Conservation (phyloP, 2,797 vertebrate species). For the Thripadectes ignobilis region DNA sequence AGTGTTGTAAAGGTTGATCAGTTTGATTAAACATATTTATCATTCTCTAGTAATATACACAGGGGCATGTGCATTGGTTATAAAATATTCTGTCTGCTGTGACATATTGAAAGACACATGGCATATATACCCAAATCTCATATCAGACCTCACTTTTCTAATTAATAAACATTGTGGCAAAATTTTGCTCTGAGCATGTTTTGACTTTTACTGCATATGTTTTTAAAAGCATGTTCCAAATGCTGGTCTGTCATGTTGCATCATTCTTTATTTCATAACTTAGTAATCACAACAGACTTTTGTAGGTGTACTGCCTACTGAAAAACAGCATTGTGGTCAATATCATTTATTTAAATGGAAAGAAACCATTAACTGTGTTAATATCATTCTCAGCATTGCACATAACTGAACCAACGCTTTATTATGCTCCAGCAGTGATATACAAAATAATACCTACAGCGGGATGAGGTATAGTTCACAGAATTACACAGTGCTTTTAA, state of each 20-base stretch:
- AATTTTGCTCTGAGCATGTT: conserved; percentile 18
- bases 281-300: neutral
- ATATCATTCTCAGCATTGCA: neutral
- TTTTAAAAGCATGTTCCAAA: conserved; percentile 36
- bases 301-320: neutral
- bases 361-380: neutral
- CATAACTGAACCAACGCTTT: neutral
- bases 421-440: neutral
- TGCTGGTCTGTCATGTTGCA: neutral
- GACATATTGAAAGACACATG: conserved; percentile 44
- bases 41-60: neutral
- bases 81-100: conserved; percentile 23
- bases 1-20: neutral
- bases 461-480: neutral
- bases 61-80: neutral
- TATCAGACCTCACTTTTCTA: conserved; percentile 3
- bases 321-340: neutral
- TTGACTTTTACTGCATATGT: conserved; percentile 33
- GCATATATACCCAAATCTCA: neutral
- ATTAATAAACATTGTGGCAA: conserved; percentile 33
- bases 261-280: conserved; percentile 3
- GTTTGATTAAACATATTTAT: conserved; percentile 9
- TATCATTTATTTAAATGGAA: neutral
- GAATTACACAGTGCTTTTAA: conserved; percentile 25
- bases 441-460: neutral